Evolutionary conservation across 2,888 invertebrate species (phyloP), one percentile per base, ranked within the genome.

Genomic region (Ornithoptera alexandrae): DNA sequence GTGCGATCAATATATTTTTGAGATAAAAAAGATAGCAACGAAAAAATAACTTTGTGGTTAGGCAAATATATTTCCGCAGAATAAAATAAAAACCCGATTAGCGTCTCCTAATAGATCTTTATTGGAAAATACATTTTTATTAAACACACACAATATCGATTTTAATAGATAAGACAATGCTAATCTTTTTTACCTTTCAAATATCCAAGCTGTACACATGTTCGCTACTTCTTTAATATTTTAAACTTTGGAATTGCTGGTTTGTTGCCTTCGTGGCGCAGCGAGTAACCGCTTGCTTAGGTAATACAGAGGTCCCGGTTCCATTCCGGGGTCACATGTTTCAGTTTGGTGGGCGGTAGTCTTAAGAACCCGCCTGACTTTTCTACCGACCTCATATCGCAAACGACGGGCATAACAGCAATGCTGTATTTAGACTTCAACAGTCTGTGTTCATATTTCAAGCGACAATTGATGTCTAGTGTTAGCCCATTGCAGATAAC

Each of bases 1-100:
- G 71, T 74, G 76, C 75, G 73, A 75, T 77, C 70, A 75, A 73
- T 69, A 73, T 65, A 75, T 74, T 74, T 74, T 75, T 57, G 42
- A n/a, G 24, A n/a, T n/a, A 57, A 62, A n/a, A n/a, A 62, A 58
- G 7, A 24, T 56, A 22, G 62, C 18, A 57, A n/a, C 59, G 22
- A 62, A 56, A 30, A 36, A 8, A 56, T 30, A 22, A 22, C 39
- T 62, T 22, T 24, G 39, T 22, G 22, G 24, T 57, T 56, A 20
- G 36, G 56, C 36, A 20, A 67, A 61, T 56, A 67, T 22, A 62
- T 61, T 61, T 15, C 39, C 39, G 62, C 61, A 17, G 61, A 30
- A 36, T 50, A 50, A 60, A 63, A n/a, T 30, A 20, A 24, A 30
- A 59, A 50, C 8, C 20, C 67, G 39, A 67, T 39, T 8, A 67